These are phyloP conservation scores for Sphinx pinastri DNA, from an alignment of 2,888 invertebrate species.

Conservation along the genomic window DNA sequence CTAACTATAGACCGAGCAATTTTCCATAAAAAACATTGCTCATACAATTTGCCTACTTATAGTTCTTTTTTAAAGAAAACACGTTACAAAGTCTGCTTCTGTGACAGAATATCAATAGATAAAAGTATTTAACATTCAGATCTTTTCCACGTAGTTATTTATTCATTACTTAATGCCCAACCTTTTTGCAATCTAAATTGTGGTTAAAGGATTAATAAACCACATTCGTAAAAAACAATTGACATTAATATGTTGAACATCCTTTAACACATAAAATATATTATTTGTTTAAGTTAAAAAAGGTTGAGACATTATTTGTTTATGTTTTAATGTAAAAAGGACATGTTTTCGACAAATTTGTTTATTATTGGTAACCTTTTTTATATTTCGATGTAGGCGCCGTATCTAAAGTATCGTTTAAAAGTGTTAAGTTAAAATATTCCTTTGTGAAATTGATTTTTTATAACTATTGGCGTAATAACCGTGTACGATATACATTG, in stretches of 20 bases:
- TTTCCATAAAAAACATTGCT: no score
- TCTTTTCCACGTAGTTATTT: neutral
- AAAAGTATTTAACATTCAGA: neutral
- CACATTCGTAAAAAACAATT: constrained; percentile 2
- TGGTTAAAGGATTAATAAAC: constrained; percentile 9
- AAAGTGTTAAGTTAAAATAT: constrained; percentile 1
- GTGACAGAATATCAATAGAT: no score
- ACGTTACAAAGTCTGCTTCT: no score
- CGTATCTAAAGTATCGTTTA: constrained; percentile 6
- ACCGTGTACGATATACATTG: neutral
- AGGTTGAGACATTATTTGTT: constrained; percentile 17
- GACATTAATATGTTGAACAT: constrained; percentile 1
- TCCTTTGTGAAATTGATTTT: neutral
- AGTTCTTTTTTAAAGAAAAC: no score
- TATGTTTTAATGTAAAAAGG: constrained; percentile 18
- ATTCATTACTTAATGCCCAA: neutral
- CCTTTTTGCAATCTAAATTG: constrained; percentile 15
- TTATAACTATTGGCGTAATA: neutral
- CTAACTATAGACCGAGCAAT: no score
- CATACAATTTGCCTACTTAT: no score
- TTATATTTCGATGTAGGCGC: neutral
- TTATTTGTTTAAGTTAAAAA: constrained; percentile 17
- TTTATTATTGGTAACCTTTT: constrained; percentile 16
- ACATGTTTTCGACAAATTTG: constrained; percentile 12
- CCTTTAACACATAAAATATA: constrained; percentile 13